Percentiles rank a stretch among this genome's conserved stretches.
These are phyloP conservation scores for Apis florea DNA, from an alignment of 1,140 invertebrate species.

Conservation along the genomic window DNA sequence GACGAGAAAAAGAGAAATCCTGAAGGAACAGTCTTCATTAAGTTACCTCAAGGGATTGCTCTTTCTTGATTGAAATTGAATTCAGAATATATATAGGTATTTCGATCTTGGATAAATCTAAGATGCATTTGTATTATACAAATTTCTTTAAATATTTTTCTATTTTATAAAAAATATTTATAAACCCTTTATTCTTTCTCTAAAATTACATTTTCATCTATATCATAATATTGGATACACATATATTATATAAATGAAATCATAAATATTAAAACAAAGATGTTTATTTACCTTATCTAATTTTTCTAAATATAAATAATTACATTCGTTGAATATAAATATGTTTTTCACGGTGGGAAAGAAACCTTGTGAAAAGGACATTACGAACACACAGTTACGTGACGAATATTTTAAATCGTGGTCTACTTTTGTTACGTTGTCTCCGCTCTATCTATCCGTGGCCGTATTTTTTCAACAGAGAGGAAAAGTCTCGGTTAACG, in stretches of 20 bases:
- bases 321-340: too few species aligned
- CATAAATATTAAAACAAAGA: too few species aligned
- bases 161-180: too few species aligned
- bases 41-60: slow-evolving; percentile 55
- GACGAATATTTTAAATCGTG: neutral
- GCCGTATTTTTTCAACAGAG: neutral
- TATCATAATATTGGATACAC: too few species aligned
- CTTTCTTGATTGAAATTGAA: slow-evolving; percentile 71
- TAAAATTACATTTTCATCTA: too few species aligned
- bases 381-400: neutral
- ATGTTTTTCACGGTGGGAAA: neutral
- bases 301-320: too few species aligned
- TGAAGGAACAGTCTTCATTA: slow-evolving; percentile 36
- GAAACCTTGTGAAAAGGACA: neutral
- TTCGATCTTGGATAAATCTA: slow-evolving; percentile 8
- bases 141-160: too few species aligned
- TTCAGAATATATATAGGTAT: slow-evolving; percentile 68
- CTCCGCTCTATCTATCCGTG: neutral
- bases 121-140: too few species aligned
- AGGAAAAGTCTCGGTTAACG: slow-evolving; percentile 25
- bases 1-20: neutral
- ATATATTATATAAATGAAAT: too few species aligned
- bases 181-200: too few species aligned
- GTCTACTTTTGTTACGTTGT: neutral
- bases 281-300: too few species aligned